Percentiles rank a stretch among this genome's conserved stretches.
These are phyloP conservation scores for Saturnia pavonia DNA, from an alignment of 2,888 invertebrate species.

Conservation along the genomic window DNA sequence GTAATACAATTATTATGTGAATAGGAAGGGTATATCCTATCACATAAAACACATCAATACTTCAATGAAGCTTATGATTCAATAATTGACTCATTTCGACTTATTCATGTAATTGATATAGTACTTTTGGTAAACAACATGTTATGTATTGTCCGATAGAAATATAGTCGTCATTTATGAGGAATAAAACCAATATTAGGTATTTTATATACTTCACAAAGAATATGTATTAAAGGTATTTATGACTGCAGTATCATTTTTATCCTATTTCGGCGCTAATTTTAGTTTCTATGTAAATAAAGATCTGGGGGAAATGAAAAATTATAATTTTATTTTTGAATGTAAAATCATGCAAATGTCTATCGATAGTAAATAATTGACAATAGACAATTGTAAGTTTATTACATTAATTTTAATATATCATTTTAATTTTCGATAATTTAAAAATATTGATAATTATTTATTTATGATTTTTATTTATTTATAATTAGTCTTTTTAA, in stretches of 20 bases:
- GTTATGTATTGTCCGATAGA: neutral
- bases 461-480: too few species aligned
- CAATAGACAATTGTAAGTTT: too few species aligned
- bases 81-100: conserved; percentile 2
- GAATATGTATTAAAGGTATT: neutral
- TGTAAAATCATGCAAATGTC: too few species aligned
- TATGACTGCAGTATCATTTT: neutral
- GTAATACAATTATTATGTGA: neutral
- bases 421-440: too few species aligned
- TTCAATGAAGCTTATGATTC: neutral
- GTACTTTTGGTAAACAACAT: conserved; percentile 9
- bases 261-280: neutral
- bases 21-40: neutral
- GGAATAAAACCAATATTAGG: neutral
- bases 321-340: too few species aligned
- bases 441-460: too few species aligned
- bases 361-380: too few species aligned
- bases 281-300: neutral
- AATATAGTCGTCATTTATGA: neutral
- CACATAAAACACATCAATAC: neutral
- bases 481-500: too few species aligned
- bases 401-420: too few species aligned
- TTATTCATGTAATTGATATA: conserved; percentile 11
- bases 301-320: too few species aligned
- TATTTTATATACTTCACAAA: neutral